A percentile compares a stretch with the other conserved stretches of the same genome.
Evolutionary conservation across 2,797 vertebrate species (phyloP).

Genomic region (Acanthiza pusilla): DNA sequence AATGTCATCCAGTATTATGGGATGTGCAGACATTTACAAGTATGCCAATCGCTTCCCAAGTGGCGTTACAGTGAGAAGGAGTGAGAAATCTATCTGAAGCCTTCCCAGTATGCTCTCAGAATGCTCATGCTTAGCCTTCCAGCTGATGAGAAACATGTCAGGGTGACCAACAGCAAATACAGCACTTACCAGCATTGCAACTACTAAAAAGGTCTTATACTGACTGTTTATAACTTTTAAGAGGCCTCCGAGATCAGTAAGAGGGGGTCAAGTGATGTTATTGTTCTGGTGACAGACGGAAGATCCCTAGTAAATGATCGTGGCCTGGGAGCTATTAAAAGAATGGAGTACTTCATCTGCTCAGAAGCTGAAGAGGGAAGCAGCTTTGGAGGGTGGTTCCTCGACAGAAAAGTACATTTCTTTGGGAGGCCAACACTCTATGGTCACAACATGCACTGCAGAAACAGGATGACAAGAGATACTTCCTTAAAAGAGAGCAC

Average conservation of each 20-base stretch:
- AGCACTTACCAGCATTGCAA: constrained; percentile 14
- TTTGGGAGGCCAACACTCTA: not conserved
- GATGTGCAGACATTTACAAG: not conserved
- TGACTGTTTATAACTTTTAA: constrained; percentile 62
- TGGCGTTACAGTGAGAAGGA: not conserved
- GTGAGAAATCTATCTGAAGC: not conserved
- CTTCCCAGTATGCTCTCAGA: not conserved
- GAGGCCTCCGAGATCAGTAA: constrained; percentile 58
- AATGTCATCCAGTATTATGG: not conserved
- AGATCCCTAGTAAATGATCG: constrained; percentile 56
- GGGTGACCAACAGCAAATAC: constrained; percentile 42
- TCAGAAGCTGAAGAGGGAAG: constrained; percentile 29
- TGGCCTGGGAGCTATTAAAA: constrained; percentile 41
- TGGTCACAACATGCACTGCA: not conserved
- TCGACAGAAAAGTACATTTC: not conserved
- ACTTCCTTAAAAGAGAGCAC: not conserved
- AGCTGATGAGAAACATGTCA: not conserved
- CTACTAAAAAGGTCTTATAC: constrained; percentile 27
- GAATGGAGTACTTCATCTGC: constrained; percentile 15
- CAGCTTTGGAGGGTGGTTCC: not conserved
- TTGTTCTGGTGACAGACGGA: constrained; percentile 63
- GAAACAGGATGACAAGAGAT: not conserved
- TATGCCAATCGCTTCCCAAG: not conserved
- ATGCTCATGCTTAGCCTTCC: not conserved
- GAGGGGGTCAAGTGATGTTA: constrained; percentile 68